These are phyloP conservation scores for Copidosoma aretas DNA, from an alignment of 2,888 invertebrate genomes.

Conservation along the genomic window DNA sequence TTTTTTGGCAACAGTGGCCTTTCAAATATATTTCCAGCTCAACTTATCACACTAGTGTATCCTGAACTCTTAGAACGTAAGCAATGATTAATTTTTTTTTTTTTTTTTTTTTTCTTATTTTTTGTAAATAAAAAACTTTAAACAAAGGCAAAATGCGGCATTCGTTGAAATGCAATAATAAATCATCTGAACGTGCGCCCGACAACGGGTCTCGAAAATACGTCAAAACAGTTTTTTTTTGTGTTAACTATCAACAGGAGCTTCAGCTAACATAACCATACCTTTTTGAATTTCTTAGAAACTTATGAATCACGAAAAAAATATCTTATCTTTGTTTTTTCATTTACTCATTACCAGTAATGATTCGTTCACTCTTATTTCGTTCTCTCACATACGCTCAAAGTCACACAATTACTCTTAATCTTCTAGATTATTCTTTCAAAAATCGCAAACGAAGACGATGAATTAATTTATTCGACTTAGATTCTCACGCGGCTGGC, in stretches of 20 bases:
- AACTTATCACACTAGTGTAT: too few relatives aligned
- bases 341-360: conserved; percentile 15
- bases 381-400: conserved; percentile 14
- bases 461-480: conserved; percentile 35
- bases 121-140: conserved; percentile 8
- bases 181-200: conserved; percentile 12
- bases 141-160: conserved; percentile 11
- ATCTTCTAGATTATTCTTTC: conserved; percentile 13
- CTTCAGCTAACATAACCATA: conserved; percentile 22
- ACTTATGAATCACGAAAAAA: conserved; percentile 35
- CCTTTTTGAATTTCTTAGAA: conserved; percentile 13
- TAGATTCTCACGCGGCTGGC: conserved; percentile 35
- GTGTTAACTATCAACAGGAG: background rate
- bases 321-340: conserved; percentile 19
- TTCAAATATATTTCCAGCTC: too few relatives aligned
- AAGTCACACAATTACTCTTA: conserved; percentile 22
- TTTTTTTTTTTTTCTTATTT: too few relatives aligned
- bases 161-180: conserved; percentile 28
- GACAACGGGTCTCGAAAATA: conserved; percentile 17
- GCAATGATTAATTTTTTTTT: too few relatives aligned
- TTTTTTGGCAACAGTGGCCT: too few relatives aligned
- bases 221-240: conserved; percentile 26
- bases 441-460: conserved; percentile 27
- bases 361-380: conserved; percentile 26
- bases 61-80: too few relatives aligned